A percentile compares a stretch with the other conserved stretches of the same genome.
Conservation (phyloP, 2,888 invertebrate species). For the Epirrhoe alternata region DNA sequence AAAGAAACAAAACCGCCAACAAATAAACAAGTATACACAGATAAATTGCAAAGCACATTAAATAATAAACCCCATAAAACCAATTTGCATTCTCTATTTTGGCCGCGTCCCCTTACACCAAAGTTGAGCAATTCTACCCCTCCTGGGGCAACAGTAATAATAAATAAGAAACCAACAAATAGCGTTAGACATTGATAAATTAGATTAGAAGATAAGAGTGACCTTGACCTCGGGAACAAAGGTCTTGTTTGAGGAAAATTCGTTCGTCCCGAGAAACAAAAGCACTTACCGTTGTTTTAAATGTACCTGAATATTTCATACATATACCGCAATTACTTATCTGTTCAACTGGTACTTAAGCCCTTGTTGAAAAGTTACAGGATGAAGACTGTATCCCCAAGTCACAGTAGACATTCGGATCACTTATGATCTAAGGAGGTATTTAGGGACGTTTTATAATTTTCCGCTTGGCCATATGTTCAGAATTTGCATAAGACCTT, state of each 20-base stretch:
- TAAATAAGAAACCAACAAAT: slow-evolving; percentile 32
- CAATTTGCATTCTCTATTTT: slow-evolving; percentile 1
- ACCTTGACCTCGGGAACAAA: slow-evolving; percentile 27
- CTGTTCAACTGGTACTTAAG: too few relatives aligned
- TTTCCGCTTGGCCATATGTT: too few relatives aligned
- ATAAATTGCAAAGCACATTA: background rate
- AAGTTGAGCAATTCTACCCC: slow-evolving; percentile 10
- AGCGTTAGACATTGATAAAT: slow-evolving; percentile 41
- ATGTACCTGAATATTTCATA: too few relatives aligned
- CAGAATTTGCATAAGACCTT: too few relatives aligned
- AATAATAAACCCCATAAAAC: background rate
- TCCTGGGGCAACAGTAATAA: slow-evolving; percentile 28
- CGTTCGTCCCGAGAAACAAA: background rate
- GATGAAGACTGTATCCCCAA: too few relatives aligned
- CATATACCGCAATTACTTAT: too few relatives aligned
- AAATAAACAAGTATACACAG: background rate
- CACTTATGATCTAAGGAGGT: too few relatives aligned
- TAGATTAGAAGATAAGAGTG: slow-evolving; percentile 28
- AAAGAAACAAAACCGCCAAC: background rate
- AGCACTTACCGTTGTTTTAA: background rate
- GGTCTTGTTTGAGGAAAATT: slow-evolving; percentile 15
- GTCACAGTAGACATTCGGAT: too few relatives aligned
- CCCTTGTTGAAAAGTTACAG: too few relatives aligned
- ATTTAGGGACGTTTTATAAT: too few relatives aligned
- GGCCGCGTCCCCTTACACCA: background rate